A percentile compares a stretch with the other conserved stretches of the same genome.
These are phyloP conservation scores for Phyllotreta striolata DNA, from an alignment of 2,888 invertebrate genomes.

Conservation along the genomic window DNA sequence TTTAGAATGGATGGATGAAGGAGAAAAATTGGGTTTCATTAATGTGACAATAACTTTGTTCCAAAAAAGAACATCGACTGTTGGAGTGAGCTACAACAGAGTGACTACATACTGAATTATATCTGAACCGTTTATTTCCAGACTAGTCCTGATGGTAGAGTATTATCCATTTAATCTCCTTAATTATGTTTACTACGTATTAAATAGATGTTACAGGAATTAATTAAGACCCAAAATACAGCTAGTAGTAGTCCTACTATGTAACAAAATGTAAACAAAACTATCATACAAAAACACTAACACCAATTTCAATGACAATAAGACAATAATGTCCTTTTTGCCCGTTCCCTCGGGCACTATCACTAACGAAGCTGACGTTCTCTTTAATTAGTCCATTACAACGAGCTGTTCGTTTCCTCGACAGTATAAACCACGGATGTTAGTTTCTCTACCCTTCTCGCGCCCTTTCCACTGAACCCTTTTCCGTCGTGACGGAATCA, in stretches of 20 bases:
- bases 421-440: constrained; percentile 46
- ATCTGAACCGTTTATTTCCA: no score
- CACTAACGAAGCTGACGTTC: constrained; percentile 50
- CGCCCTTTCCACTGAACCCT: constrained; percentile 23
- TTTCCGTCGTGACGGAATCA: constrained; percentile 33
- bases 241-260: neutral
- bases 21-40: no score
- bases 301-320: constrained; percentile 25
- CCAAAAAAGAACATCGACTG: no score
- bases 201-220: no score
- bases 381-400: constrained; percentile 51
- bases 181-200: no score
- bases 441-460: constrained; percentile 27
- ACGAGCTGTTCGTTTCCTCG: constrained; percentile 48
- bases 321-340: constrained; percentile 29
- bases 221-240: neutral
- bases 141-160: no score
- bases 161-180: no score
- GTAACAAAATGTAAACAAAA: constrained; percentile 24
- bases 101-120: no score
- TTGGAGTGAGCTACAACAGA: no score
- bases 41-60: no score
- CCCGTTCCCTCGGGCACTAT: constrained; percentile 40
- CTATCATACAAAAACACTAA: constrained; percentile 27
- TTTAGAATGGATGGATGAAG: no score